Evolutionary conservation across 2,888 invertebrate species (phyloP), one percentile per base, ranked within the genome.

Genomic region (Drosophila parthenogenetica): DNA sequence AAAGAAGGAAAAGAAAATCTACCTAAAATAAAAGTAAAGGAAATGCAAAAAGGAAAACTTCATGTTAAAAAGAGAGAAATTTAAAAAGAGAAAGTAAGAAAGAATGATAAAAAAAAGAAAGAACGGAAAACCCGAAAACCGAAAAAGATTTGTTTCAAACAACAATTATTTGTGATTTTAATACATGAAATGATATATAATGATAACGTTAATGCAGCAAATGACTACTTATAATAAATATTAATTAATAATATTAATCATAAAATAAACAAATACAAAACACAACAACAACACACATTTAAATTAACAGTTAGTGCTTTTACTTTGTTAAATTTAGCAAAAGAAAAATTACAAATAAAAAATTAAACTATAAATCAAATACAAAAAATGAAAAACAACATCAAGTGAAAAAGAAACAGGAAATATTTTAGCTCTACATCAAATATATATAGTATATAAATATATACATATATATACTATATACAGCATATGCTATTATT

Each of bases 31-130:
- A 35, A 57, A 58, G 32, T 39, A 62, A 54, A 22, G 29, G 43
- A 54, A 14, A n/a, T 16, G 29, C 2, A 42, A 54, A 42, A 54
- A 42, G 19, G 32, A 54, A 32, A 55, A 43, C 19, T 43, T 55
- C 43, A 43, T 57, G 37, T 59, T 63, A 50, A 55, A 63, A 35
- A 49, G 22, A 46, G 32, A 40, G 13, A 22, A 42, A 58, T 35
- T 58, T 50, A 45, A 55, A 55, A 49, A 74, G 5, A 55, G 25
- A 49, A 46, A n/a, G 42, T 57, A 46, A 48, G 16, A 45, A 43
- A 13, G 45, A 17, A 32, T 13, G 43, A 16, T 92, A 98, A 99
- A 94, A 99, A 98, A 93, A 91, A 59, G 65, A 45, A 29, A 99
- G 94, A 98, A 98, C 93, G 92, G 63, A 69, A 92, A 72, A n/a